A percentile compares a stretch with the other conserved stretches of the same genome.
These are phyloP conservation scores for Melanotaenia trifasciata DNA, from an alignment of 2,797 vertebrate species.

Conservation along the genomic window DNA sequence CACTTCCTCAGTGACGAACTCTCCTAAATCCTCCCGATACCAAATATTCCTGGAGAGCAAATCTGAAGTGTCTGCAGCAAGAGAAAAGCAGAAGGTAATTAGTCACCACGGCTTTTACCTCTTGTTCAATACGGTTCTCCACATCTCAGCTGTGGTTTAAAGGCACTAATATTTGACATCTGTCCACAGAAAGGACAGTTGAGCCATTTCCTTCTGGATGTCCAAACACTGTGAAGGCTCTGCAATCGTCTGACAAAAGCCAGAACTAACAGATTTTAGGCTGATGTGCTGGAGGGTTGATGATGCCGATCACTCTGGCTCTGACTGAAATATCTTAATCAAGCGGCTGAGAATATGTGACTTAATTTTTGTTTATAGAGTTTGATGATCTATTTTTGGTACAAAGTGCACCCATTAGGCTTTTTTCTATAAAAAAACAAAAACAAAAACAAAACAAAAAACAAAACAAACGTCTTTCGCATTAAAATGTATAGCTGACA, in stretches of 20 bases:
- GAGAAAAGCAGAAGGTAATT: slow-evolving; percentile 54
- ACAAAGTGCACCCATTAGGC: too few relatives aligned
- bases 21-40: slow-evolving; percentile 21
- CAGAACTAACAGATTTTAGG: background rate
- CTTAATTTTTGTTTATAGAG: background rate
- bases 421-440: too few relatives aligned
- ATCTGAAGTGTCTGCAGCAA: slow-evolving; percentile 54
- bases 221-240: background rate
- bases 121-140: slow-evolving; percentile 18
- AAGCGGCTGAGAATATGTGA: background rate
- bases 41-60: slow-evolving; percentile 54
- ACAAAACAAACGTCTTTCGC: background rate
- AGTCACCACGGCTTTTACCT: slow-evolving; percentile 25
- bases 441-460: background rate
- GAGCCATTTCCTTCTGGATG: background rate
- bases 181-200: background rate
- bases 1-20: slow-evolving; percentile 33
- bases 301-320: background rate
- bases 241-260: background rate
- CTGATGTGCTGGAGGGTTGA: too few relatives aligned
- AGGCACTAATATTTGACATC: background rate
- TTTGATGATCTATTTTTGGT: background rate
- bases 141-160: slow-evolving; percentile 7
- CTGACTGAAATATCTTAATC: background rate
- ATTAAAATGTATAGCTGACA: too few relatives aligned